Percentiles rank a stretch among this genome's conserved stretches.
Evolutionary conservation across 2,888 invertebrate species (phyloP).

Genomic region (Glyphotaelius pellucidus): DNA sequence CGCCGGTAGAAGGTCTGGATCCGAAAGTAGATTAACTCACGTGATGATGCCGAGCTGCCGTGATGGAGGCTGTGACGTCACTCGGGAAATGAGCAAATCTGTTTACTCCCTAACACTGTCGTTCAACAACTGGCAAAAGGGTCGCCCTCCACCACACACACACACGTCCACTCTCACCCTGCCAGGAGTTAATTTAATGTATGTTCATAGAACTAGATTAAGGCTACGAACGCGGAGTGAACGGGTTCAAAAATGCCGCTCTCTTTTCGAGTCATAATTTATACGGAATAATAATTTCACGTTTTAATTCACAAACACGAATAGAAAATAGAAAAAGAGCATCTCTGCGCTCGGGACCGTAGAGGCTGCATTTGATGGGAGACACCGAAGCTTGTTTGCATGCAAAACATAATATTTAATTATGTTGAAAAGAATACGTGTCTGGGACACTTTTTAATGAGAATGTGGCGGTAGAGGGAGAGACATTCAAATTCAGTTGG

Average conservation of each 20-base stretch:
- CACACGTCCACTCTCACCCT: not conserved
- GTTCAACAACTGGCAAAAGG: not conserved
- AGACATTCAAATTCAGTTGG: not conserved
- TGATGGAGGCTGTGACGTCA: slow-evolving; percentile 22
- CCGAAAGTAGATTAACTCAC: slow-evolving; percentile 25
- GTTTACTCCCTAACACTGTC: slow-evolving; percentile 5
- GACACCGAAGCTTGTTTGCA: not conserved
- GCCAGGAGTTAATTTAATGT: not conserved
- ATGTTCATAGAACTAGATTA: not conserved
- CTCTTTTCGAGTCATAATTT: not conserved
- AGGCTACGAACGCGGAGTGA: not conserved
- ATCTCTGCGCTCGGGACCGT: not conserved
- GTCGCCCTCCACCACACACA: not conserved
- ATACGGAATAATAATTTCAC: not conserved
- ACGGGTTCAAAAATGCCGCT: not conserved
- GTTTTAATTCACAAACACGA: not conserved
- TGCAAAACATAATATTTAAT: not conserved
- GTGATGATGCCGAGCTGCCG: slow-evolving; percentile 15
- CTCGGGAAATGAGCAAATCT: slow-evolving; percentile 24
- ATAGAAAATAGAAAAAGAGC: not conserved
- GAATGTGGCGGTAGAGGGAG: not conserved
- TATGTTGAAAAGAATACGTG: not conserved
- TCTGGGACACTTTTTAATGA: not conserved
- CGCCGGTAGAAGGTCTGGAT: not conserved
- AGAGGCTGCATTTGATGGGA: not conserved